Evolutionary conservation across 1,140 invertebrate species (phyloP), one percentile per base, ranked within the genome.

Genomic region (Potamilus streckersoni): DNA sequence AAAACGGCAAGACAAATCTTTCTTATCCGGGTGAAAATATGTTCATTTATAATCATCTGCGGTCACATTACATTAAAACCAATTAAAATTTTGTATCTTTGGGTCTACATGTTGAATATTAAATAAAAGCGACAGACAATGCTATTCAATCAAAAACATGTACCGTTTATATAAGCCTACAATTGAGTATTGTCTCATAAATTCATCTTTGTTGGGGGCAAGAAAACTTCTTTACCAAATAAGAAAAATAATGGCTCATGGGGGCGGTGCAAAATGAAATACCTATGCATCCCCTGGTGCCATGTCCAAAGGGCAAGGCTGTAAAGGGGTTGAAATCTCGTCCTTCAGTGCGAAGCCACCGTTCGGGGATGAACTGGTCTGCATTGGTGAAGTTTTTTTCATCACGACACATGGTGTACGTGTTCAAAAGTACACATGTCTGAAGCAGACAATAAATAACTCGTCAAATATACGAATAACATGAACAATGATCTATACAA

Each of bases 331-430:
- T 80, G 70, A 82, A 80, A 17, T 83, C 76, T 62, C 72, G 65
- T 27, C 68, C 71, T 61, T 85, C 80, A 20, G 74, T 82, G 65
- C 82, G 74, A 61, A 88, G 63, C 88, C 88, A 89, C 62, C 88
- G 69, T 55, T 89, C 87, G 15, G 87, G 87, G 23, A 82, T 79
- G 70, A 87, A 89, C 38, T 81, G 72, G n/a, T 82, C 74, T 8
- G 88, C 84, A 60, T 86, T 70, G 17, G 78, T 59, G 74, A 86
- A 87, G 60, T 85, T 83, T 20, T 76, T 79, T 27, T 81, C 79
- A 69, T 86, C 84, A 15, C 83, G 73, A 60, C 80, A 83, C 82
- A 86, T 86, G 13, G 83, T 84, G 73, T 85, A 85, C 12, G 81
- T 79, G 75, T 84, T 84, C 19, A 85, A 56, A 73, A 85, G 76